Evolutionary conservation across 2,888 invertebrate genomes (phyloP).

Genomic region (Drosophila pseudotalamancana): DNA sequence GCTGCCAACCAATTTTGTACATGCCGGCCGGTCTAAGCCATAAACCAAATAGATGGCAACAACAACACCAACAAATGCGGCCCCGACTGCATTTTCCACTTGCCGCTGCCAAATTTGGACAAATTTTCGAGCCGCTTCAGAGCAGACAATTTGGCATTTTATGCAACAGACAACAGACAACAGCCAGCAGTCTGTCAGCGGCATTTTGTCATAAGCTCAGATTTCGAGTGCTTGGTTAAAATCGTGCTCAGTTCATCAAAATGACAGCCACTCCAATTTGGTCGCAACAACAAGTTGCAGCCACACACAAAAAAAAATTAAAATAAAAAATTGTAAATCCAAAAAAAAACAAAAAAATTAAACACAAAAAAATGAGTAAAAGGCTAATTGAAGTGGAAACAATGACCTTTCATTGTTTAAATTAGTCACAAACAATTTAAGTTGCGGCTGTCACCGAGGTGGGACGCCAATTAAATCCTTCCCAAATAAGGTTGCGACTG

Average conservation of each 20-base stretch:
- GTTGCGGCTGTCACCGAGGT: conserved; percentile 30
- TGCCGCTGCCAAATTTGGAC: conserved; percentile 71
- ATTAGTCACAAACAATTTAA: conserved; percentile 71
- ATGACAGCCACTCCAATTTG: conserved; percentile 63
- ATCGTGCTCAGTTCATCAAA: conserved; percentile 59
- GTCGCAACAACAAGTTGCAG: conserved; percentile 30
- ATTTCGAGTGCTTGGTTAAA: conserved; percentile 30
- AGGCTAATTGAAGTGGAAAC: conserved; percentile 77
- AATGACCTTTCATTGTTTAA: conserved; percentile 76
- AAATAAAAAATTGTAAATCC: no score
- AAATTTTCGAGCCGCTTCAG: conserved; percentile 46
- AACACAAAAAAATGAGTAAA: conserved; percentile 37
- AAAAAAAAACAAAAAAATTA: no score
- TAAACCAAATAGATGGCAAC: conserved; percentile 47
- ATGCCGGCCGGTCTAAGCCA: conserved; percentile 69
- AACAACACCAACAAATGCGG: conserved; percentile 3
- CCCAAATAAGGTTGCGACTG: conserved; percentile 55
- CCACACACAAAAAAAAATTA: no score
- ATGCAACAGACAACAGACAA: no score
- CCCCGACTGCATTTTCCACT: conserved; percentile 54
- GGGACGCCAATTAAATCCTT: conserved; percentile 46
- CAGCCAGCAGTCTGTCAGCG: conserved; percentile 37
- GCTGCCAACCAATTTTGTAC: conserved; percentile 48
- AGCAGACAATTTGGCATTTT: conserved; percentile 78
- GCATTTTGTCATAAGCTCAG: conserved; percentile 59